Evolutionary conservation across 2,888 invertebrate species (phyloP).

Genomic region (Eristalis arbustorum): DNA sequence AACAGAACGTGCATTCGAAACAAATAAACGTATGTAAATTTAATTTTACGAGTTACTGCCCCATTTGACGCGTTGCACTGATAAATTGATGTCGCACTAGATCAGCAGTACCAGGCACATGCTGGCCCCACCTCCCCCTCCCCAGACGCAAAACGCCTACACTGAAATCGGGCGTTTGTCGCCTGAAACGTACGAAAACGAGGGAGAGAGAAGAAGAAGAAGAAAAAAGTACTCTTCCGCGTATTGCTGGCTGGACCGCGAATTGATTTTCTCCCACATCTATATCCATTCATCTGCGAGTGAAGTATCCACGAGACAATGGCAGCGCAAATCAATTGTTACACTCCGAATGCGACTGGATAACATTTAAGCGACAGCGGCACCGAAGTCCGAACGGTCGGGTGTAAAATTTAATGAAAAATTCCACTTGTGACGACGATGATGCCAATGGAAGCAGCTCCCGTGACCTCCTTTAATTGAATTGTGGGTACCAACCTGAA

Average conservation of each 20-base stretch:
- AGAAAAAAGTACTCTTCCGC: constrained; percentile 38
- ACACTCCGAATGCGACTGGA: background rate
- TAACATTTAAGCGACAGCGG: background rate
- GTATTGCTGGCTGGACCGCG: constrained; percentile 54
- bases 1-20: constrained; percentile 1
- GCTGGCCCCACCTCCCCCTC: background rate
- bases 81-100: constrained; percentile 41
- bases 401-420: constrained; percentile 16
- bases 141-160: constrained; percentile 42
- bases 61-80: constrained; percentile 37
- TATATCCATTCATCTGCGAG: constrained; percentile 42
- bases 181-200: constrained; percentile 1
- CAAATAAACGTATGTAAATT: constrained; percentile 22
- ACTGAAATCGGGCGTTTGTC: background rate
- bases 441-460: constrained; percentile 30
- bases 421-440: constrained; percentile 6
- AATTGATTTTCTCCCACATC: constrained; percentile 66
- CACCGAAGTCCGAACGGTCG: background rate
- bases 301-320: constrained; percentile 47
- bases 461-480: constrained; percentile 6
- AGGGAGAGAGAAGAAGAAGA: background rate
- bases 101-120: constrained; percentile 61
- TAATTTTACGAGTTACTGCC: constrained; percentile 43
- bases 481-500: constrained; percentile 51
- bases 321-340: constrained; percentile 56